A percentile compares a stretch with the other conserved stretches of the same genome.
Evolutionary conservation across 2,113 vertebrate genomes (phyloP).

Genomic region (Saccopteryx leptura): DNA sequence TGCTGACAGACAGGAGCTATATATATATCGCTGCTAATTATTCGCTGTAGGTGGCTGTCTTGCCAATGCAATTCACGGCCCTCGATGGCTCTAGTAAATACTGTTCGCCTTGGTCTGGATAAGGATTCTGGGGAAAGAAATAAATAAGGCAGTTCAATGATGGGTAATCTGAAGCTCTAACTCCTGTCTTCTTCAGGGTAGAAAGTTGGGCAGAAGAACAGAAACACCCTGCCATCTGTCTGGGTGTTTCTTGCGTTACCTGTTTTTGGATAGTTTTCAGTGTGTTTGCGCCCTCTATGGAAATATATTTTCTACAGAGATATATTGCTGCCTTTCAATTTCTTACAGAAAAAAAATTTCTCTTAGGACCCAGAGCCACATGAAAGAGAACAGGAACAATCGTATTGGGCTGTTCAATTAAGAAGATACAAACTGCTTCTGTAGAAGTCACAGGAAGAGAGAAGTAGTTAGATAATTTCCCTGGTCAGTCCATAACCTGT

Average conservation of each 20-base stretch:
- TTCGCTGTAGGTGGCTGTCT: constrained; percentile 98
- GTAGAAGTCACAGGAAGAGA: constrained; percentile 24
- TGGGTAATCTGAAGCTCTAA: constrained; percentile 48
- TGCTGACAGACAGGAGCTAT: constrained; percentile 95
- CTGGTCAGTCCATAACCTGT: constrained; percentile 48
- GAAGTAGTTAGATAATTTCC: not conserved
- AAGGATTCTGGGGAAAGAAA: constrained; percentile 91
- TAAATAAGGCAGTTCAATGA: constrained; percentile 28
- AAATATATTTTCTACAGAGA: constrained; percentile 49
- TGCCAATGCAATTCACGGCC: constrained; percentile 99
- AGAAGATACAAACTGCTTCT: constrained; percentile 47
- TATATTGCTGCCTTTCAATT: not conserved
- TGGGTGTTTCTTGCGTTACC: not conserved
- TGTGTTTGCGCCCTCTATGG: constrained; percentile 3
- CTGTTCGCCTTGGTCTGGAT: constrained; percentile 95
- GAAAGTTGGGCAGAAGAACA: not conserved
- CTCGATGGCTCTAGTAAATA: constrained; percentile 97
- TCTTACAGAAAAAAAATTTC: constrained; percentile 53
- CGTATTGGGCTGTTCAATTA: not conserved
- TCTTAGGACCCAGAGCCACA: constrained; percentile 40
- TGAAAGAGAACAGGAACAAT: constrained; percentile 14
- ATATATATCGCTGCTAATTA: constrained; percentile 98
- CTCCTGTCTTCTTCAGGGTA: constrained; percentile 19
- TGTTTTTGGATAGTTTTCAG: constrained; percentile 40
- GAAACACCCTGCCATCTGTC: not conserved